Conservation (phyloP, 2,797 vertebrate genomes). For the Danio aesculapii region DNA sequence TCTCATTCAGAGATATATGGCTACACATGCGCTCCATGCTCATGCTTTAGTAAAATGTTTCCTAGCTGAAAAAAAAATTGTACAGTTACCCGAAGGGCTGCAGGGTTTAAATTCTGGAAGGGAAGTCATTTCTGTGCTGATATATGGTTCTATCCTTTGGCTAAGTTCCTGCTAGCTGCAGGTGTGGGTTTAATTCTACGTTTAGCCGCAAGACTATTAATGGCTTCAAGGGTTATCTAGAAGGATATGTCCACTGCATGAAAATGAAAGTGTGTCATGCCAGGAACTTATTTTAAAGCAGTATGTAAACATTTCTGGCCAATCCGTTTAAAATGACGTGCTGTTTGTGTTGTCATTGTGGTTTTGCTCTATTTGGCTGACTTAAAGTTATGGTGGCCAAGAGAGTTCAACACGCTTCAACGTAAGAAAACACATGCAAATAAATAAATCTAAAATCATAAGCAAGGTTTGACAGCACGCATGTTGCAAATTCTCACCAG, state of each 20-base stretch:
- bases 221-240: background rate
- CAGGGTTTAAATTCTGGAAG: conserved; percentile 47
- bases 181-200: background rate
- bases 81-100: conserved; percentile 33
- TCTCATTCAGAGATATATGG: background rate
- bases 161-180: background rate
- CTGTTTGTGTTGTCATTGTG: background rate
- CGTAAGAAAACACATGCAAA: too few species aligned
- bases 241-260: background rate
- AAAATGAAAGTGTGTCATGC: background rate
- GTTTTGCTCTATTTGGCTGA: background rate
- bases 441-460: too few species aligned
- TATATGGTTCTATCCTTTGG: conserved; percentile 28
- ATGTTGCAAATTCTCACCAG: too few species aligned
- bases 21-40: conserved; percentile 4
- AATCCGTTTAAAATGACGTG: background rate
- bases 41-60: background rate
- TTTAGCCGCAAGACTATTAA: background rate
- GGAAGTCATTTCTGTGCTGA: conserved; percentile 56
- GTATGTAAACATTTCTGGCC: too few species aligned
- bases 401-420: too few species aligned
- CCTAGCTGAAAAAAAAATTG: conserved; percentile 14
- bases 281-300: background rate
- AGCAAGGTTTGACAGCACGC: too few species aligned
- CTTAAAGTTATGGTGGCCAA: too few species aligned